Conservation (phyloP, 2,113 vertebrate genomes). For the Vulpes vulpes region DNA sequence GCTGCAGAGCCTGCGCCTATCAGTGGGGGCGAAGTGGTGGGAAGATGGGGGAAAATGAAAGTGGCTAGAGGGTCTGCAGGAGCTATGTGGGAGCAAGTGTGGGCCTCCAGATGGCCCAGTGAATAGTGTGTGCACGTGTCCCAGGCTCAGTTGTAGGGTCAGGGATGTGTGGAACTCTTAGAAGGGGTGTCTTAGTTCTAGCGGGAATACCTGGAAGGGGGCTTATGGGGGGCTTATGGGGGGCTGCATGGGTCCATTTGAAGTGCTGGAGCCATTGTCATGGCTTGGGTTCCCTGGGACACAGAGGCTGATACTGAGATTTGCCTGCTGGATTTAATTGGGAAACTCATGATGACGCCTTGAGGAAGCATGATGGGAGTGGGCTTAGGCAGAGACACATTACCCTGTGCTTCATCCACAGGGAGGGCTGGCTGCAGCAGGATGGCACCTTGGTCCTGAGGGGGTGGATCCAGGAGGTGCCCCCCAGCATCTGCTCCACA, state of each 20-base stretch:
- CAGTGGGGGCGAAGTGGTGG: too few relatives aligned
- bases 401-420: too few relatives aligned
- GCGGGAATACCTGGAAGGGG: neutral
- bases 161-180: neutral
- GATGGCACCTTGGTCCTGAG: neutral
- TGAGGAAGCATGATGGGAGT: neutral
- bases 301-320: neutral
- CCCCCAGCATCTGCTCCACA: neutral
- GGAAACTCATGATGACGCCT: neutral
- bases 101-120: neutral
- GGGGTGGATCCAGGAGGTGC: neutral
- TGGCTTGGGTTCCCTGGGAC: neutral
- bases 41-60: neutral
- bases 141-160: too few relatives aligned
- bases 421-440: neutral
- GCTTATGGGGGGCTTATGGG: neutral
- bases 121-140: neutral
- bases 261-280: neutral
- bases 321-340: neutral
- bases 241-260: neutral
- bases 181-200: neutral
- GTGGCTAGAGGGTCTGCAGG: neutral
- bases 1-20: neutral
- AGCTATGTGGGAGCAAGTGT: neutral
- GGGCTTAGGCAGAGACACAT: neutral